Percentiles rank a stretch among this genome's conserved stretches.
Evolutionary conservation across 2,797 vertebrate genomes (phyloP).

Genomic region (Hybognathus amarus): DNA sequence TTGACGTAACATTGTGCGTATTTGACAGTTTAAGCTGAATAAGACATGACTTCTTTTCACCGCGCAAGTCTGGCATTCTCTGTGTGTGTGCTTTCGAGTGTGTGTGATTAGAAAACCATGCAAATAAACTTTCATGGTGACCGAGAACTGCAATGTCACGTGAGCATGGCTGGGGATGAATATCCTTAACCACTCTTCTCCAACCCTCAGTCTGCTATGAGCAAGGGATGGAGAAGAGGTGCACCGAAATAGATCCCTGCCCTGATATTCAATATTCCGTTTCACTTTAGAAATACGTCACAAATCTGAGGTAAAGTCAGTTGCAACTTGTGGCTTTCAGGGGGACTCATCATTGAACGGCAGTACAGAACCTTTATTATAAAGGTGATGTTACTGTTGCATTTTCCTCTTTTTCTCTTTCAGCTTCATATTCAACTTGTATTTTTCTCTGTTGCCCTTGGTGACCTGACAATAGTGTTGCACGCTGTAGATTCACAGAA

Average conservation of each 20-base stretch:
- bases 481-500: slow-evolving; percentile 25
- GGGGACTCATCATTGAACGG: background rate
- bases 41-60: no score
- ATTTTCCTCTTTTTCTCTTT: slow-evolving; percentile 56
- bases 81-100: no score
- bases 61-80: no score
- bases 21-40: no score
- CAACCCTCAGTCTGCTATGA: no score
- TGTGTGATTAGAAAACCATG: no score
- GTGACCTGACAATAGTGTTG: slow-evolving; percentile 23
- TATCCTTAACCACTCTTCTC: background rate
- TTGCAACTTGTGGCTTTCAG: no score
- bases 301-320: no score
- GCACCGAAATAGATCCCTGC: background rate
- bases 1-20: no score
- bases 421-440: slow-evolving; percentile 42
- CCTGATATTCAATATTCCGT: background rate
- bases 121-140: no score
- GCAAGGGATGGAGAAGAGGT: no score
- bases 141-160: no score
- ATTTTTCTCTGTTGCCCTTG: slow-evolving; percentile 6
- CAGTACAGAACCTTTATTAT: background rate
- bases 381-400: slow-evolving; percentile 22
- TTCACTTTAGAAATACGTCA: background rate
- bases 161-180: background rate